These are phyloP conservation scores for Frankliniella intonsa DNA, from an alignment of 2,888 invertebrate species.

Conservation along the genomic window DNA sequence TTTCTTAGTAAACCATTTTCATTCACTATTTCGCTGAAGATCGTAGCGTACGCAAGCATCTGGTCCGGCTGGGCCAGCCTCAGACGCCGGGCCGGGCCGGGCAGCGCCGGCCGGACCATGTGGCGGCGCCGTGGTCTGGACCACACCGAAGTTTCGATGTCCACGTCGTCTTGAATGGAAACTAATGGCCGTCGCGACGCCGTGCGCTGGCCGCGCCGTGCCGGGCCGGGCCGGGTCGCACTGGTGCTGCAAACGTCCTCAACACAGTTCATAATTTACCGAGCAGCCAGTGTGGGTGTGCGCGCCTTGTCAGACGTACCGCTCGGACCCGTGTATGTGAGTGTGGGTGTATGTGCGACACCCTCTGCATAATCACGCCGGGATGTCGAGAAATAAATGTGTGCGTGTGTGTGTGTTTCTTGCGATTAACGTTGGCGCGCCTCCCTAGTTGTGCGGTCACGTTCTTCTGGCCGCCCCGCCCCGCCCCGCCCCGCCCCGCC, in stretches of 20 bases:
- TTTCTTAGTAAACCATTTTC: no score
- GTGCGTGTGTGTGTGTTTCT: no score
- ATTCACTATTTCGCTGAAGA: no score
- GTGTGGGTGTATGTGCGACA: no score
- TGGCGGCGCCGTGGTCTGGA: neutral
- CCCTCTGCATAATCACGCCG: no score
- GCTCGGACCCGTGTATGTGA: no score
- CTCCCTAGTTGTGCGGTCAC: no score
- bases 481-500: neutral
- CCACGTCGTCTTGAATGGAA: slow-evolving; percentile 22
- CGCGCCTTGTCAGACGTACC: neutral
- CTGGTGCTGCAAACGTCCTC: neutral
- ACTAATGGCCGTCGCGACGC: slow-evolving; percentile 1
- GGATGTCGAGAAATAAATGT: no score
- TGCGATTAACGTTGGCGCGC: no score
- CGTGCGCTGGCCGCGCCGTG: neutral
- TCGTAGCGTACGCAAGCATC: no score
- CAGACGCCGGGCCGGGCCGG: neutral
- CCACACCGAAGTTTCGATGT: slow-evolving; percentile 8
- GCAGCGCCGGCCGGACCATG: neutral
- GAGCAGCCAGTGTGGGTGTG: neutral
- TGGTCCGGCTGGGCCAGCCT: no score
- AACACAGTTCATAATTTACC: slow-evolving; percentile 12
- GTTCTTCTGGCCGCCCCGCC: no score
- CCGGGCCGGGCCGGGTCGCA: neutral